Conservation (phyloP, 2,888 invertebrate species). For the Omphaloscelis lunosa region DNA sequence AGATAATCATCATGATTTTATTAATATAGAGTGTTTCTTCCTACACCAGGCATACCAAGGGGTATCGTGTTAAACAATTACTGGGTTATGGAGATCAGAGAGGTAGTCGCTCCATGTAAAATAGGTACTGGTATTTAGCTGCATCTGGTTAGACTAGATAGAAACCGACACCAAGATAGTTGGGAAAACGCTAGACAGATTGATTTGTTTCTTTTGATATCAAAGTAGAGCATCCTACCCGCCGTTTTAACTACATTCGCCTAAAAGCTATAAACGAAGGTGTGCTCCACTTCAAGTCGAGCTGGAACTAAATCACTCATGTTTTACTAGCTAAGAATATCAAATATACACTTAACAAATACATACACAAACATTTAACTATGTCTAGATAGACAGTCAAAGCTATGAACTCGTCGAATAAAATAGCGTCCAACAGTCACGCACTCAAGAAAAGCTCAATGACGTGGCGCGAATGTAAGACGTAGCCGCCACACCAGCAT, state of each 20-base stretch:
- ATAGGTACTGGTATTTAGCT: background rate
- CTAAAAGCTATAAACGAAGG: slow-evolving; percentile 45
- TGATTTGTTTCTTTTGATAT: background rate
- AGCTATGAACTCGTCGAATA: too few relatives aligned
- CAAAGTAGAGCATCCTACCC: slow-evolving; percentile 30
- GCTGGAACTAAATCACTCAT: slow-evolving; percentile 32
- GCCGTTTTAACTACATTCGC: slow-evolving; percentile 39
- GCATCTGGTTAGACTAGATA: background rate
- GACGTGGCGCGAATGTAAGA: too few relatives aligned
- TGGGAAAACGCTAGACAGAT: background rate
- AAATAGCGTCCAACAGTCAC: too few relatives aligned
- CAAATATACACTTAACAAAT: background rate
- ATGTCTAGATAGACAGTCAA: too few relatives aligned
- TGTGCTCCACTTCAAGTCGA: slow-evolving; percentile 47
- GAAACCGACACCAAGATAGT: background rate
- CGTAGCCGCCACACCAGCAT: too few relatives aligned
- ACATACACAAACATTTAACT: background rate
- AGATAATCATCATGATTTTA: background rate
- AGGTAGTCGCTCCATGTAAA: too few relatives aligned
- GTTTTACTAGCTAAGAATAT: slow-evolving; percentile 33
- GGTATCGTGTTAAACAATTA: too few relatives aligned
- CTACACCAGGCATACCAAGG: background rate
- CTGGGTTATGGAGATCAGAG: too few relatives aligned
- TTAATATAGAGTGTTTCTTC: background rate
- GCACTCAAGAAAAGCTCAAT: too few relatives aligned